Base-by-base conservation (phyloP, 2,888 invertebrate species). In the Lampropteryx suffumata region DNA sequence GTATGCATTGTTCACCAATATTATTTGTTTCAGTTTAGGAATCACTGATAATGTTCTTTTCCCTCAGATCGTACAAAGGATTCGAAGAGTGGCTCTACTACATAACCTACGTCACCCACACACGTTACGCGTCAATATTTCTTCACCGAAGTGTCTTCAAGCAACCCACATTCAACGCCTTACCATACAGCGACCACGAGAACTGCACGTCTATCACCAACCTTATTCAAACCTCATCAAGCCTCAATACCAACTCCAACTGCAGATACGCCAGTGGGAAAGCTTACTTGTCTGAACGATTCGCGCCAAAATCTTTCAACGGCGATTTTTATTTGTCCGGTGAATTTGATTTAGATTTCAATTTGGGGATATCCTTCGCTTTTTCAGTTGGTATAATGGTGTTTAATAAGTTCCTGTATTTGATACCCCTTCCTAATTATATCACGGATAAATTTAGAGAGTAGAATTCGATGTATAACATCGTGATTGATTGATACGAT, bases 381-480 rank as follows among this genome's bases (percentile, higher is more conserved):
- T 97, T 97, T 70, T 94, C 96, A 0, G 84, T 95, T 0, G 96
- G 96, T 0, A 92, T 97, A 62, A 94, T 95, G 57, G 91, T 97
- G 36, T 91, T 97, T 3, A 97, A 97, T 76, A 94, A 97, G 76
- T 92, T 98, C 54, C 84, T 97, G 43, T 98, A 97, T 81, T 84
- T 97, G 34, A 92, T 97, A 64, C 97, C 97, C 0, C 81, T 97
- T 64, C 97, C 97, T 0, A 93, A 94, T 26, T 96, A 94, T 72
- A 92, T 97, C 9, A 95, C 96, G 69, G 94, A 95, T 55, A 98
- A 98, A 84, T 98, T 97, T 85, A 93, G 96, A 71, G 95, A 96
- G 71, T 88, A 55, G 17, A 2, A 36, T 40, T 30, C n/a, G n/a
- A n/a, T n/a, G n/a, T n/a, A n/a, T n/a, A n/a, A n/a, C n/a, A n/a